phyloP scores from a whole-genome alignment of 1,140 invertebrate species.

The Zaprionus ghesquierei region DNA sequence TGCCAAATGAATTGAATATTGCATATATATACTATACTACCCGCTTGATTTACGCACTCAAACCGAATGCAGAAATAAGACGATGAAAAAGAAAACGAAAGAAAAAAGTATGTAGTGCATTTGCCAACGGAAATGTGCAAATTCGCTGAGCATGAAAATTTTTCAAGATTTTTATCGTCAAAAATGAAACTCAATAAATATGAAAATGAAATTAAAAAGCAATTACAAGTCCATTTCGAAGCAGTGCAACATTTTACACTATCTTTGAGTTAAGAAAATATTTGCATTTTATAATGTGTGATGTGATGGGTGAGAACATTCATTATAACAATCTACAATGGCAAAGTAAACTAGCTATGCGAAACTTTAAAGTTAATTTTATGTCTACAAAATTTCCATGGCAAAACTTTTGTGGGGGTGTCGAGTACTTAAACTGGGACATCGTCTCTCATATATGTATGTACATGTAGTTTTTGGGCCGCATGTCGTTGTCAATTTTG shows the following conservation, averaged over 20 bases:
- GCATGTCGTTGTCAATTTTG: slow-evolving; percentile 67
- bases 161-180: slow-evolving; percentile 23
- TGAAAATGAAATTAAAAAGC: slow-evolving; percentile 44
- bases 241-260: slow-evolving; percentile 17
- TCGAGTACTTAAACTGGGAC: slow-evolving; percentile 54
- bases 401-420: background rate
- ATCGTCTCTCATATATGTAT: slow-evolving; percentile 15
- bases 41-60: slow-evolving; percentile 30
- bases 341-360: background rate
- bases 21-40: slow-evolving; percentile 38
- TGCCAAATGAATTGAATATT: slow-evolving; percentile 50
- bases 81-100: background rate
- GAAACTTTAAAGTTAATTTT: background rate
- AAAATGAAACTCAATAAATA: slow-evolving; percentile 20
- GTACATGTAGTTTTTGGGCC: slow-evolving; percentile 14
- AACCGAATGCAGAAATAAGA: background rate
- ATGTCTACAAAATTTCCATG: background rate
- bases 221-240: slow-evolving; percentile 40
- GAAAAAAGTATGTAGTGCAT: background rate
- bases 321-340: background rate
- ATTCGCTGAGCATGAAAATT: slow-evolving; percentile 8
- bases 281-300: background rate
- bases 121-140: slow-evolving; percentile 33
- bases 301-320: background rate
- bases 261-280: background rate